Conservation (phyloP, 2,888 invertebrate genomes). For the Caenorhabditis angaria region DNA sequence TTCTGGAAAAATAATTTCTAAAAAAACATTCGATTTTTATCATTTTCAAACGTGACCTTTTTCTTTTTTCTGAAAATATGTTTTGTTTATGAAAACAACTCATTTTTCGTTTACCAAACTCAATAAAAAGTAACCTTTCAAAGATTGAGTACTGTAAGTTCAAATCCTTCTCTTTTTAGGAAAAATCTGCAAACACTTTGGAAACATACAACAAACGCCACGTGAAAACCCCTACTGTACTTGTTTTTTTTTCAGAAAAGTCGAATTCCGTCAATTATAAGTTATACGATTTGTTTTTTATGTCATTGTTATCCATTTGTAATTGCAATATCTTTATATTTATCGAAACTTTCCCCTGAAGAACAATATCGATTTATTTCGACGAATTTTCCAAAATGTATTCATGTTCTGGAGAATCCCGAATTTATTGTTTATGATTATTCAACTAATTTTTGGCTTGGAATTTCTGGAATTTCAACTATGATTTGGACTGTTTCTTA, state of each 20-base stretch:
- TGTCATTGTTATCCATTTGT: conserved; percentile 28
- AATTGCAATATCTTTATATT: conserved; percentile 12
- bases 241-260: not conserved
- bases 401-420: conserved; percentile 7
- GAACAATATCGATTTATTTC: conserved; percentile 11
- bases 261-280: not conserved
- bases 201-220: too few species aligned
- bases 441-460: conserved; percentile 13
- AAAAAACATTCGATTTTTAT: too few species aligned
- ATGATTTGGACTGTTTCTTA: conserved; percentile 18
- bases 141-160: too few species aligned
- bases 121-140: too few species aligned
- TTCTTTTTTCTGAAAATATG: too few species aligned
- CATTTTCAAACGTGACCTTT: too few species aligned
- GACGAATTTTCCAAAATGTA: conserved; percentile 15
- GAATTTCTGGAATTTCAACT: conserved; percentile 13
- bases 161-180: too few species aligned
- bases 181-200: too few species aligned
- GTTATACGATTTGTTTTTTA: conserved; percentile 4
- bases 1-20: too few species aligned
- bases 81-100: too few species aligned
- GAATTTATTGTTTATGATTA: conserved; percentile 25
- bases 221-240: too few species aligned
- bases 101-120: too few species aligned
- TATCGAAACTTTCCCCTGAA: conserved; percentile 10